These are phyloP conservation scores for Philhelius pedissequus DNA, from an alignment of 2,888 invertebrate genomes.

Conservation along the genomic window DNA sequence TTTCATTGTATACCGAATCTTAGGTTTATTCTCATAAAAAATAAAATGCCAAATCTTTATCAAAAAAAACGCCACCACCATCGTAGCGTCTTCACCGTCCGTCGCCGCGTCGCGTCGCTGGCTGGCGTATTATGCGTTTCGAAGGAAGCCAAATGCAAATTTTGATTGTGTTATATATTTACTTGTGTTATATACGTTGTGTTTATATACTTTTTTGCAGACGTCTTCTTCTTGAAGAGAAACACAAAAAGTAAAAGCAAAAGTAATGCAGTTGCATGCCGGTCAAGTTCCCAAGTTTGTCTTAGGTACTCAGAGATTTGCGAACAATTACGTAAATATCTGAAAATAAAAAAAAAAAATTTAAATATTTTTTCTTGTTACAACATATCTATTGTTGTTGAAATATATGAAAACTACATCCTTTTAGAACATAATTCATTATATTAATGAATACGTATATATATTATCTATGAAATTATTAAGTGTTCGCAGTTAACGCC, in stretches of 20 bases:
- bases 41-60: not conserved
- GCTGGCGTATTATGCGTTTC: not conserved
- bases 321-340: not conserved
- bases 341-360: not conserved
- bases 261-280: not conserved
- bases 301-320: not conserved
- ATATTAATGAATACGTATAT: too few relatives aligned
- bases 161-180: not conserved
- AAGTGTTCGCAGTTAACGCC: too few relatives aligned
- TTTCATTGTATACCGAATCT: conserved; percentile 1
- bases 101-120: not conserved
- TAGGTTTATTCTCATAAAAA: not conserved
- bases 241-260: not conserved
- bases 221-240: not conserved
- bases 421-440: too few relatives aligned
- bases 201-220: not conserved
- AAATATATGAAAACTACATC: too few relatives aligned
- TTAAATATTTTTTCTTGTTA: too few relatives aligned
- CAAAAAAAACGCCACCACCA: not conserved
- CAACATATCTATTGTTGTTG: too few relatives aligned
- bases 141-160: not conserved
- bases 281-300: not conserved
- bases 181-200: not conserved
- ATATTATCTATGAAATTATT: too few relatives aligned
- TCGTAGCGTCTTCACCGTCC: not conserved